Percentiles rank a stretch among this genome's conserved stretches.
phyloP scores from a whole-genome alignment of 2,888 invertebrate genomes.

The Epinotia bilunana region DNA sequence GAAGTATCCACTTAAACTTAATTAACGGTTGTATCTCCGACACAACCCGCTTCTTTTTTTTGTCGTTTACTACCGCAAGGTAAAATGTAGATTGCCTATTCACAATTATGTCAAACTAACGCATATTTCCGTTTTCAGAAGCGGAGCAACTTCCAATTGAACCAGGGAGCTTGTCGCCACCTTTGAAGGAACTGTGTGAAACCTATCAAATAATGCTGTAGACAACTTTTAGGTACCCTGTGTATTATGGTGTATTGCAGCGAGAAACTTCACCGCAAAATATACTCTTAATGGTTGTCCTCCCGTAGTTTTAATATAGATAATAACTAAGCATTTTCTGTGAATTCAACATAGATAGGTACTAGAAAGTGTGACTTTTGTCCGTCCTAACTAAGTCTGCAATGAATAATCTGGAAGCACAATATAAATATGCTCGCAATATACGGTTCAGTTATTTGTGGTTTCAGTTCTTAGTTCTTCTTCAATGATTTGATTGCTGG shows the following conservation, averaged over 20 bases:
- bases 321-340: neutral
- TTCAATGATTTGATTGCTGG: too few relatives aligned
- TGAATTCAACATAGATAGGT: neutral
- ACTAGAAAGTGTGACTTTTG: neutral
- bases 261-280: neutral
- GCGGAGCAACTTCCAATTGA: slow-evolving; percentile 11
- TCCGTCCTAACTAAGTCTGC: neutral
- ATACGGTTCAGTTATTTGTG: too few relatives aligned
- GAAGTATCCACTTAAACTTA: too few relatives aligned
- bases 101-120: neutral
- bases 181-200: slow-evolving; percentile 30
- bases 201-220: slow-evolving; percentile 36
- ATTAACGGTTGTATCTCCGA: too few relatives aligned
- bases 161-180: slow-evolving; percentile 22
- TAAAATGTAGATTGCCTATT: neutral
- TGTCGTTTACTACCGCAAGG: neutral
- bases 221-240: neutral
- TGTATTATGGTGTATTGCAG: neutral
- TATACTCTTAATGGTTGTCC: neutral
- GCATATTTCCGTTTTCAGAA: slow-evolving; percentile 30
- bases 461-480: too few relatives aligned
- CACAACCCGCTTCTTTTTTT: too few relatives aligned
- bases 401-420: too few relatives aligned
- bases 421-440: too few relatives aligned
- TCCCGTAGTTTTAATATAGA: neutral